phyloP scores from a whole-genome alignment of 30 jellyfish, hydroid and myxozoan genomes.

The Aurelia aurita complex sp. Pacific region DNA sequence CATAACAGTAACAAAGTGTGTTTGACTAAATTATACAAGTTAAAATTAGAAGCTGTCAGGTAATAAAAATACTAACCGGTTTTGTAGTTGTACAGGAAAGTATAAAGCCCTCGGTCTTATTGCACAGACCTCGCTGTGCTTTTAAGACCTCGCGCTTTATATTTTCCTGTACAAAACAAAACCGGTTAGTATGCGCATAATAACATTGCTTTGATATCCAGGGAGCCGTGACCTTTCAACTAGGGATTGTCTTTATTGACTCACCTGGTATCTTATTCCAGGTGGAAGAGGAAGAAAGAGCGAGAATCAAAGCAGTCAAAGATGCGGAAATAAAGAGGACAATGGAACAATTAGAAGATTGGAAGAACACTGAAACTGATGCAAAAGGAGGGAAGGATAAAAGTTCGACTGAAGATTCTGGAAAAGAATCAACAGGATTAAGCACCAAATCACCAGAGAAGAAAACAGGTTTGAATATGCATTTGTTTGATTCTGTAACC shows the following conservation, averaged over 20 bases:
- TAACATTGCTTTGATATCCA: no score
- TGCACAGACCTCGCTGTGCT: no score
- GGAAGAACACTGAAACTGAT: conserved; percentile 42
- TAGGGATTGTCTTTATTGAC: background rate
- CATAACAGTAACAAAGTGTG: no score
- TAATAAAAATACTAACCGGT: no score
- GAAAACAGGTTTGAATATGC: background rate
- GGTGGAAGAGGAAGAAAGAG: conserved; percentile 84
- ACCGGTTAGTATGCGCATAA: no score
- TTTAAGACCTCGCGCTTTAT: no score
- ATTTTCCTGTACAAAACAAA: no score
- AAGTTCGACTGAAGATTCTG: background rate
- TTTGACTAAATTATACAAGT: no score
- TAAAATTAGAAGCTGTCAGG: no score
- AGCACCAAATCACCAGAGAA: background rate
- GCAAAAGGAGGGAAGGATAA: background rate
- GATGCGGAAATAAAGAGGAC: conserved; percentile 29
- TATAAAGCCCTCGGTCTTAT: no score
- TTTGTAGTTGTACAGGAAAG: no score
- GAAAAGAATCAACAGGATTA: background rate
- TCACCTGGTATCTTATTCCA: background rate
- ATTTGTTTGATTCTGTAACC: no score
- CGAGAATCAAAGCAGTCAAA: conserved; percentile 47
- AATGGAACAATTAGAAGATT: conserved; percentile 43
- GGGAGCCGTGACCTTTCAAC: background rate